These are phyloP conservation scores for Chelon labrosus DNA, from an alignment of 2,797 vertebrate species.

Conservation along the genomic window DNA sequence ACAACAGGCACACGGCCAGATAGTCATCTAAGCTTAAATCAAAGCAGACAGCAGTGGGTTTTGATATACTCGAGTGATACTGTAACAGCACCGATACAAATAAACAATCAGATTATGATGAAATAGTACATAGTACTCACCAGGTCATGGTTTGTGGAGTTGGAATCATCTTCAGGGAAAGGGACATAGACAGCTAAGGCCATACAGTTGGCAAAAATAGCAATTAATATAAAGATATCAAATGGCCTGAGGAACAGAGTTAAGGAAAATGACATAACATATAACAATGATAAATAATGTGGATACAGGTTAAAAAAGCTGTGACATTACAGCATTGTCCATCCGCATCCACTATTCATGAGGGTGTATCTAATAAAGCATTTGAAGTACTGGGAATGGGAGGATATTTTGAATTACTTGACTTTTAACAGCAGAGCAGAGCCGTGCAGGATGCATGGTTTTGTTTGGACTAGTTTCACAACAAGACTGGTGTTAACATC, in stretches of 20 bases:
- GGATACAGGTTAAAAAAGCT: neutral
- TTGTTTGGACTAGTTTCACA: neutral
- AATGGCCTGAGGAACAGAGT: constrained; percentile 93
- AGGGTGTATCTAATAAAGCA: neutral
- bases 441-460: neutral
- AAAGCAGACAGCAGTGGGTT: too few relatives aligned
- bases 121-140: constrained; percentile 84
- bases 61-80: too few relatives aligned
- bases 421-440: neutral
- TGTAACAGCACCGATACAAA: neutral
- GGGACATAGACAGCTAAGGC: constrained; percentile 99
- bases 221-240: constrained; percentile 99
- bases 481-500: too few relatives aligned
- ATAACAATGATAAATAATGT: neutral
- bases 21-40: neutral
- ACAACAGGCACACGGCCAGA: neutral
- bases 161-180: constrained; percentile 99
- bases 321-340: neutral
- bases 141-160: constrained; percentile 99
- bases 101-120: constrained; percentile 11
- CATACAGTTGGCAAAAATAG: constrained; percentile 99
- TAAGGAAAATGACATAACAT: constrained; percentile 79
- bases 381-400: neutral
- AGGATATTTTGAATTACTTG: neutral
- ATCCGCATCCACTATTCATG: neutral